Conservation (phyloP, 1,140 invertebrate genomes). For the Trachymyrmex cornetzi region DNA sequence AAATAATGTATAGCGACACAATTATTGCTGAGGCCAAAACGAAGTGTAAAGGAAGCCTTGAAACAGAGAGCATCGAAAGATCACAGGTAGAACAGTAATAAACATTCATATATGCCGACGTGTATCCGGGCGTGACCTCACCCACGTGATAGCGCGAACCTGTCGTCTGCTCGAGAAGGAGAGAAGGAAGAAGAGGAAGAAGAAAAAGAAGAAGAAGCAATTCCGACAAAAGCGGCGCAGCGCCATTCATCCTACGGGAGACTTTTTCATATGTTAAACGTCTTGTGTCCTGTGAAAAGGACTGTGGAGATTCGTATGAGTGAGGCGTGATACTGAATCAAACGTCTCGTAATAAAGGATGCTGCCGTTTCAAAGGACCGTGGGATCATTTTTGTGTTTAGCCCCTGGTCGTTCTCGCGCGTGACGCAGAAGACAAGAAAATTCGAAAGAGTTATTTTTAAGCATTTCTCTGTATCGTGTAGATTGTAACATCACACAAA, state of each 20-base stretch:
- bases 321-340: conserved; percentile 82
- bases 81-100: conserved; percentile 65
- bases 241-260: conserved; percentile 72
- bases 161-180: conserved; percentile 71
- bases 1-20: background rate
- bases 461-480: background rate
- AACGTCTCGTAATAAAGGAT: conserved; percentile 80
- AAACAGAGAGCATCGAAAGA: conserved; percentile 5
- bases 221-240: conserved; percentile 75
- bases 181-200: conserved; percentile 50
- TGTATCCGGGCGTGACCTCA: conserved; percentile 75
- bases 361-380: conserved; percentile 78
- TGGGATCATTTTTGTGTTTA: conserved; percentile 77
- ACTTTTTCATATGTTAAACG: conserved; percentile 80
- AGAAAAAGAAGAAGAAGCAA: conserved; percentile 71
- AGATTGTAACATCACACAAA: background rate
- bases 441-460: conserved; percentile 54
- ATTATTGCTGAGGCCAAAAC: background rate
- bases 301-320: conserved; percentile 72
- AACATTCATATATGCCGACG: conserved; percentile 76
- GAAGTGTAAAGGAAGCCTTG: conserved; percentile 17
- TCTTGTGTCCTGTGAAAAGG: conserved; percentile 74
- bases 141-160: conserved; percentile 76
- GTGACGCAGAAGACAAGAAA: conserved; percentile 46
- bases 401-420: conserved; percentile 41